These are phyloP conservation scores for Plectrocnemia conspersa DNA, from an alignment of 1,140 invertebrate genomes.

Conservation along the genomic window DNA sequence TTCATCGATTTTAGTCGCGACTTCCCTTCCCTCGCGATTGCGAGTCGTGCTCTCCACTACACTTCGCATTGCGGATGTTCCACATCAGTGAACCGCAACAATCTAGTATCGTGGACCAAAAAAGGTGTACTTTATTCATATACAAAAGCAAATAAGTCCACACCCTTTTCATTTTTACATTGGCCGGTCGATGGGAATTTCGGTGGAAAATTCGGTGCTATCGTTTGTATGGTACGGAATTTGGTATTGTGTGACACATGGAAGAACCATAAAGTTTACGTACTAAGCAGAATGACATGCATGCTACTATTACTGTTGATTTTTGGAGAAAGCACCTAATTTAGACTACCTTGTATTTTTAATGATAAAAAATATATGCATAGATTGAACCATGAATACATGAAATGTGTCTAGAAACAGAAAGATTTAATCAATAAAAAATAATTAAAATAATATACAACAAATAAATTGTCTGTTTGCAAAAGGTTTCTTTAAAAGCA, in stretches of 20 bases:
- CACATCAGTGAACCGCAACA: neutral
- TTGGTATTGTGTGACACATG: neutral
- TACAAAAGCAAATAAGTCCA: neutral
- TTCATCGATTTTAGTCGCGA: neutral
- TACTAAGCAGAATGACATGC: too few species aligned
- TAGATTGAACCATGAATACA: too few species aligned
- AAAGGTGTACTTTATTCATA: neutral
- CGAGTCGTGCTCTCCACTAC: neutral
- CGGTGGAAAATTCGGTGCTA: neutral
- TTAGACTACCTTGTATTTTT: too few species aligned
- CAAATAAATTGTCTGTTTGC: too few species aligned
- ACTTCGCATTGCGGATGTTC: conserved; percentile 1
- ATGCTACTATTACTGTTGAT: too few species aligned
- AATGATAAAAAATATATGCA: too few species aligned
- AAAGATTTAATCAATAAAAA: too few species aligned
- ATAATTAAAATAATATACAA: too few species aligned
- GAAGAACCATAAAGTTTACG: neutral
- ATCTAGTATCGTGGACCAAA: neutral
- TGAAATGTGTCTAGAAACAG: too few species aligned
- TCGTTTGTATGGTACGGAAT: neutral
- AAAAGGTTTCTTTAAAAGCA: too few species aligned
- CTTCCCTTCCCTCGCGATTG: neutral
- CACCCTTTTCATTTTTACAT: neutral
- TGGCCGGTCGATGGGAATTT: neutral
- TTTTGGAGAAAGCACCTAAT: too few species aligned